Base-by-base conservation (phyloP, 2,113 vertebrate genomes). In the Todiramphus chloris region DNA sequence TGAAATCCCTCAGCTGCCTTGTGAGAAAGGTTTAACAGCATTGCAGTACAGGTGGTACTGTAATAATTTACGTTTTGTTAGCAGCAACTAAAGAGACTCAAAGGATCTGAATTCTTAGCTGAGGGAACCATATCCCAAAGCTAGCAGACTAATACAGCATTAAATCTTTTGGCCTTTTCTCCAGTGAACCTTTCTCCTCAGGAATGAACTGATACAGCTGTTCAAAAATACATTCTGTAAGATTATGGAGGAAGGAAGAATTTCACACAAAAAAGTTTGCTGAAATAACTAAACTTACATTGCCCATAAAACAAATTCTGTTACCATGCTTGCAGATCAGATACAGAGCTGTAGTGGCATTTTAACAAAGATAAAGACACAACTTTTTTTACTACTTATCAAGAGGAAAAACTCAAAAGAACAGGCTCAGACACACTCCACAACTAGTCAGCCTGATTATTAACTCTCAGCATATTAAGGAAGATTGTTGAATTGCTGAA, bases 31-130 rank as follows among this genome's bases (percentile, higher is more conserved):
- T 78, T 84, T 84, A 90, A 87, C 27, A 85, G 18, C 17, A 30
- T 46, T 79, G 53, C 33, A 64, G 48, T 79, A 95, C 8, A 59
- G 48, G 21, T 84, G 51, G 75, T 79, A 55, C 66, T 39, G 27
- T 48, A 91, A 78, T 60, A 68, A 85, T 90, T 94, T 69, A n/a
- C 21, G 77, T 87, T 92, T 87, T 84, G 64, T 77, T 91, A 89
- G 41, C 51, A 67, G 37, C n/a, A 78, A 56, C 66, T 87, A 70
- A 76, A 84, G 90, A 75, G 31, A 48, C 51, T 89, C 51, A 56
- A 60, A 90, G 53, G 43, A 82, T 67, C 48, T 91, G 66, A 93
- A 74, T 43, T 94, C 56, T 87, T 43, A 62, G 43, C 70, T 13
- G 35, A 60, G 53, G 23, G 24, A 84, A 60, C 35, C 27, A 60